Conservation (phyloP, 2,113 vertebrate species). For the Semnopithecus entellus region DNA sequence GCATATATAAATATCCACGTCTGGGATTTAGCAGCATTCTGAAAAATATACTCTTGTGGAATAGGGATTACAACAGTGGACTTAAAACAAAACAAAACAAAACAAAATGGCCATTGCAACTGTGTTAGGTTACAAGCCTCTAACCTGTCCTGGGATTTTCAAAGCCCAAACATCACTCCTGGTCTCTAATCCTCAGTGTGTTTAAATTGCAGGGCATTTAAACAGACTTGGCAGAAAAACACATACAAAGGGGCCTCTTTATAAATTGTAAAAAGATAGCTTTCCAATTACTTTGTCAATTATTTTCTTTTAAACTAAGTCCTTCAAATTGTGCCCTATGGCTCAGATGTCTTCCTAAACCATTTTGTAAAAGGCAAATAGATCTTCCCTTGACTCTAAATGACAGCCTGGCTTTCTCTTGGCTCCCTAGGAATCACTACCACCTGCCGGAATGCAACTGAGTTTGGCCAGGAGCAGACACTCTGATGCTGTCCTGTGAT, state of each 20-base stretch:
- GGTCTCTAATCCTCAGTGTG: background rate
- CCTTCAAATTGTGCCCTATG: background rate
- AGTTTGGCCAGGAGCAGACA: background rate
- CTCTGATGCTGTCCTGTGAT: background rate
- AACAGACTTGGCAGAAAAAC: conserved; percentile 14
- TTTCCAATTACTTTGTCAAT: conserved; percentile 34
- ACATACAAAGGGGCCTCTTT: background rate
- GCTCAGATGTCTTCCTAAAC: conserved; percentile 1
- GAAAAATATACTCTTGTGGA: background rate
- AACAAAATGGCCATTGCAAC: background rate
- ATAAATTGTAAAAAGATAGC: conserved; percentile 4
- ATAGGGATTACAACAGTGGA: background rate
- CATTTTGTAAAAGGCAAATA: background rate
- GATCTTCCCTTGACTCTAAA: background rate
- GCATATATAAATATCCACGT: background rate
- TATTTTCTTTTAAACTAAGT: conserved; percentile 38
- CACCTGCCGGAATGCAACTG: background rate
- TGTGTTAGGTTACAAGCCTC: background rate
- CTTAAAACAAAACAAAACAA: background rate
- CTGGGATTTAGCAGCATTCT: background rate
- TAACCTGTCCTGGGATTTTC: conserved; percentile 1
- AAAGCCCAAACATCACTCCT: background rate
- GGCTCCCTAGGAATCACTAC: background rate
- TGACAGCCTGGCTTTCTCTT: background rate
- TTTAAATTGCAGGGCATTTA: conserved; percentile 9